A percentile compares a stretch with the other conserved stretches of the same genome.
Evolutionary conservation across 2,113 vertebrate genomes (phyloP).

Genomic region (Tetraodon nigroviridis): DNA sequence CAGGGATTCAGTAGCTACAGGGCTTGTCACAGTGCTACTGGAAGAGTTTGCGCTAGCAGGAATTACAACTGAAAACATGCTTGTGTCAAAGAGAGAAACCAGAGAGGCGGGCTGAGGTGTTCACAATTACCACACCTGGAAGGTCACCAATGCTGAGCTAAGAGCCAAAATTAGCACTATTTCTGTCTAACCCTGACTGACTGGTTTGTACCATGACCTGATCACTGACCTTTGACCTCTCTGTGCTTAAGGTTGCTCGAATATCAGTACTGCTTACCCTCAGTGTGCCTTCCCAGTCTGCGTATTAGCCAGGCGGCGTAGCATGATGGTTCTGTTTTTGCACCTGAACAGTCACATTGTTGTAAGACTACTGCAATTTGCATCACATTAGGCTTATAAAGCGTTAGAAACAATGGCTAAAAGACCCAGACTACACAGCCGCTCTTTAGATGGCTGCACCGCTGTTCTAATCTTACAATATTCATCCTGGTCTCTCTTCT

Average conservation of each 20-base stretch:
- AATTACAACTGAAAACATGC: constrained; percentile 47
- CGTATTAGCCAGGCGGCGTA: constrained; percentile 2
- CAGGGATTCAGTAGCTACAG: constrained; percentile 63
- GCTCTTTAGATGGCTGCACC: constrained; percentile 23
- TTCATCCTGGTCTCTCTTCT: constrained; percentile 23
- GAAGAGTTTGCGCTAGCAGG: constrained; percentile 39
- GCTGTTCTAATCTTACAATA: constrained; percentile 32
- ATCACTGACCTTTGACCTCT: constrained; percentile 24
- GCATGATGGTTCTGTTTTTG: constrained; percentile 4
- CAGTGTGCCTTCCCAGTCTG: neutral
- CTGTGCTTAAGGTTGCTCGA: neutral
- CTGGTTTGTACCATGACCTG: constrained; percentile 6
- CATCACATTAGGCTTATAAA: constrained; percentile 23
- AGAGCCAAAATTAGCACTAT: neutral
- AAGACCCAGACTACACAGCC: constrained; percentile 8
- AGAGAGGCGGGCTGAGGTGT: constrained; percentile 23
- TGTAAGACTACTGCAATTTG: constrained; percentile 14
- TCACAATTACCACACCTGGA: constrained; percentile 9
- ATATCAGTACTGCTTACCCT: neutral
- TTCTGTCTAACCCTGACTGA: neutral
- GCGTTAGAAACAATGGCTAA: constrained; percentile 14
- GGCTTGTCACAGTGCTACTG: constrained; percentile 51
- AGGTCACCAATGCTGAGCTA: constrained; percentile 7
- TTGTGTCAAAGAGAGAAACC: constrained; percentile 42
- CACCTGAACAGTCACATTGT: constrained; percentile 17